phyloP scores from a whole-genome alignment of 2,888 invertebrate genomes.

The Tetheella fluctuosa region DNA sequence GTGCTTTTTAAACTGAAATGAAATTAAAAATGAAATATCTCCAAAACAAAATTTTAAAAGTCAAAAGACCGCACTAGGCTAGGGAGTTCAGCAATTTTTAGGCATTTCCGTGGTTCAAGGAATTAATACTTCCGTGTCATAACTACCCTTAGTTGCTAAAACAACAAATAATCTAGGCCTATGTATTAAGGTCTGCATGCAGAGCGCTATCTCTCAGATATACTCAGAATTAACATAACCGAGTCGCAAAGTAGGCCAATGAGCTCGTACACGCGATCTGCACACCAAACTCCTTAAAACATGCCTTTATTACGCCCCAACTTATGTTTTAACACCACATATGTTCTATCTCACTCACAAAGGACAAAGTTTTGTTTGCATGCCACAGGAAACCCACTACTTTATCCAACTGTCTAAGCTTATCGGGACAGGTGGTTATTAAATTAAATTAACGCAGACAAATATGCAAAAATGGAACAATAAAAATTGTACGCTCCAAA shows the following conservation, averaged over 20 bases:
- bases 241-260: conserved; percentile 43
- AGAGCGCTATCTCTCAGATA: conserved; percentile 9
- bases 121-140: background rate
- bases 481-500: background rate
- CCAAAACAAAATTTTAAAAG: no score
- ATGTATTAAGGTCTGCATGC: conserved; percentile 5
- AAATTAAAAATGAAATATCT: no score
- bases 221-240: conserved; percentile 23
- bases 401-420: background rate
- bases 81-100: no score
- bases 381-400: conserved; percentile 6
- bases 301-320: conserved; percentile 5
- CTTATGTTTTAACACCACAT: conserved; percentile 14
- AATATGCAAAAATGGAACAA: background rate
- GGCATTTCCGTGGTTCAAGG: background rate
- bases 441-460: background rate
- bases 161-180: background rate
- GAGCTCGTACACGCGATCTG: conserved; percentile 40
- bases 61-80: no score
- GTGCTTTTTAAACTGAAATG: no score
- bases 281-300: conserved; percentile 17
- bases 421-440: background rate
- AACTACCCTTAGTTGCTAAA: conserved; percentile 6
- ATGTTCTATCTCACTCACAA: conserved; percentile 9
- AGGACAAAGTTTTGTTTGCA: conserved; percentile 15